Base-by-base conservation (phyloP, 2,113 vertebrate species). In the Struthidea cinerea region DNA sequence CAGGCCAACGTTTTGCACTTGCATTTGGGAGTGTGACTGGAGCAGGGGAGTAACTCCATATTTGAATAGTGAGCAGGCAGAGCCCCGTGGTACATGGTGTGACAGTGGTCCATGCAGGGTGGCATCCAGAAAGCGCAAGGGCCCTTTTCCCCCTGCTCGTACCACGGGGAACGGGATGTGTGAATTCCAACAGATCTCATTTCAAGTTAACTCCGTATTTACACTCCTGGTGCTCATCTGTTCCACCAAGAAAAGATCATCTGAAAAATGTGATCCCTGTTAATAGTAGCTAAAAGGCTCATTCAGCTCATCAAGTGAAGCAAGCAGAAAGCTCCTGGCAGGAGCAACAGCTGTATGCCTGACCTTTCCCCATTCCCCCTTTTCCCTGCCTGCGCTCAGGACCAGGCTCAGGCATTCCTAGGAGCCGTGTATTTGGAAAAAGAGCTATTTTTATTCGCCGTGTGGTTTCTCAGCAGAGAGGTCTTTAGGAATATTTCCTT, bases 181-280 rank as follows among this genome's bases (percentile, higher is more conserved):
- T 96, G 94, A 94, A 96, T 96, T 96, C 95, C 96, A 96, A 2
- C 77, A 94, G 97, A 71, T 97, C 94, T 26, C 5, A 41, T 97
- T 96, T 94, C 95, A 93, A 42, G 49, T 90, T 69, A 90, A 89
- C 89, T 90, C 92, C 7, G 0, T 94, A 93, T 96, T 96, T 94
- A 82, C 93, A 87, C 65, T 91, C 57, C 89, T 27, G 37, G 27
- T 59, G 74, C 90, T 97, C 93, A 90, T 95, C 94, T 92, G 94
- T 71, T 81, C 75, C 83, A 80, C 64, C 59, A 8, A 84, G 95
- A 55, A 64, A 80, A 87, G 85, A 87, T 87, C 82, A 44, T 50
- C 90, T 88, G 94, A 89, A 95, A 91, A 86, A 91, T 44, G 70
- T 44, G 60, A 77, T 86, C 76, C 81, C 20, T 84, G 78, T 39